These are phyloP conservation scores for Bombycilla garrulus DNA, from an alignment of 2,113 vertebrate species.

Conservation along the genomic window DNA sequence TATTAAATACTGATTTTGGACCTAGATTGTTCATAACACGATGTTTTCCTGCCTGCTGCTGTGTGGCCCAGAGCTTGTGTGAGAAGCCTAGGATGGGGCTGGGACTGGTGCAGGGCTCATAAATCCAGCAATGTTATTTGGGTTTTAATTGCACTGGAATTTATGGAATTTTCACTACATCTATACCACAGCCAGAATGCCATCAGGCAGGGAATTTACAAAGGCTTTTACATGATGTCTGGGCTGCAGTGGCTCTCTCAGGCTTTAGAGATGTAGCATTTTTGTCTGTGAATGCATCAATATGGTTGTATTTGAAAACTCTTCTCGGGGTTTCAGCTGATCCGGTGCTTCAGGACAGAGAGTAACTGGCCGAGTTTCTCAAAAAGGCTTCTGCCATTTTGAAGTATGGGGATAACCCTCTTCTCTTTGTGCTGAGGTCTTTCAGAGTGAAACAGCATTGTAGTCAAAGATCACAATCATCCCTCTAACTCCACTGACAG, in stretches of 20 bases:
- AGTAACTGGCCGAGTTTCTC: background rate
- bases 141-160: background rate
- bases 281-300: background rate
- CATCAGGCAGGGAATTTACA: background rate
- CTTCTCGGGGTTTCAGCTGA: background rate
- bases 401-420: no score
- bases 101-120: background rate
- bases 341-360: background rate
- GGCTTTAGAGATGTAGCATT: background rate
- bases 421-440: background rate
- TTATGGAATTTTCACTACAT: background rate
- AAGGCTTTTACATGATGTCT: background rate
- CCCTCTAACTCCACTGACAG: background rate
- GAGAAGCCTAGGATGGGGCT: background rate
- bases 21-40: background rate
- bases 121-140: background rate
- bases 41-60: background rate
- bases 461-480: background rate
- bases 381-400: background rate
- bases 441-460: background rate
- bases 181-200: rapidly evolving
- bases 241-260: background rate
- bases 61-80: background rate
- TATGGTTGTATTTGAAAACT: background rate
- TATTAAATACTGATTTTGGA: background rate